Conservation (phyloP, 2,113 vertebrate genomes). For the Puma concolor region DNA sequence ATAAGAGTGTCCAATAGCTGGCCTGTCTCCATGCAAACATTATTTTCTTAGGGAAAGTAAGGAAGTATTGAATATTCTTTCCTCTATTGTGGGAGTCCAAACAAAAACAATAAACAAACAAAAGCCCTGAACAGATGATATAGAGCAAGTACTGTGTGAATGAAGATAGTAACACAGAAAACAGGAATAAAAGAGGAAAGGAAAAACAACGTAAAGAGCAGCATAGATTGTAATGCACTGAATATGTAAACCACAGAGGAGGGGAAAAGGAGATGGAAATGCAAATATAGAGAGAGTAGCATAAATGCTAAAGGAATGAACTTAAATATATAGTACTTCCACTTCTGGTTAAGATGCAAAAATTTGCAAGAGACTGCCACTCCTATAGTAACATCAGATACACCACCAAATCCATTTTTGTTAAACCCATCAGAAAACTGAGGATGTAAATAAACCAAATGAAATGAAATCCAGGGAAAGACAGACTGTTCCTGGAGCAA, state of each 20-base stretch:
- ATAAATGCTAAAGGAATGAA: background rate
- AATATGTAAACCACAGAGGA: background rate
- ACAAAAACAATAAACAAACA: background rate
- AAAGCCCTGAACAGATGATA: background rate
- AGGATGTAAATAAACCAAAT: background rate
- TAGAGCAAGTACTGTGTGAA: background rate
- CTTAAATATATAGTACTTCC: background rate
- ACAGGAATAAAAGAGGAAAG: background rate
- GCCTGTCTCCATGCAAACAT: background rate
- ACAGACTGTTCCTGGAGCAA: background rate
- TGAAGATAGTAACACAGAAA: background rate
- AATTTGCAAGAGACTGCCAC: background rate
- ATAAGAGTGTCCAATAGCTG: background rate
- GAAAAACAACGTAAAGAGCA: background rate
- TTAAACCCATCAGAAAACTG: constrained; percentile 14
- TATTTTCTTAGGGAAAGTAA: background rate
- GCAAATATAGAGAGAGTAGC: background rate
- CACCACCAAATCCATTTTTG: background rate
- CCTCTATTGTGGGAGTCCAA: background rate
- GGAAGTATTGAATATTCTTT: background rate
- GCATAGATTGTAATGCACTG: background rate
- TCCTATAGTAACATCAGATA: background rate
- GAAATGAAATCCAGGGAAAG: background rate
- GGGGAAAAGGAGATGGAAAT: background rate
- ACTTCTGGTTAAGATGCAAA: background rate